These are phyloP conservation scores for Heliconius hortense DNA, from an alignment of 2,888 invertebrate species.

Conservation along the genomic window DNA sequence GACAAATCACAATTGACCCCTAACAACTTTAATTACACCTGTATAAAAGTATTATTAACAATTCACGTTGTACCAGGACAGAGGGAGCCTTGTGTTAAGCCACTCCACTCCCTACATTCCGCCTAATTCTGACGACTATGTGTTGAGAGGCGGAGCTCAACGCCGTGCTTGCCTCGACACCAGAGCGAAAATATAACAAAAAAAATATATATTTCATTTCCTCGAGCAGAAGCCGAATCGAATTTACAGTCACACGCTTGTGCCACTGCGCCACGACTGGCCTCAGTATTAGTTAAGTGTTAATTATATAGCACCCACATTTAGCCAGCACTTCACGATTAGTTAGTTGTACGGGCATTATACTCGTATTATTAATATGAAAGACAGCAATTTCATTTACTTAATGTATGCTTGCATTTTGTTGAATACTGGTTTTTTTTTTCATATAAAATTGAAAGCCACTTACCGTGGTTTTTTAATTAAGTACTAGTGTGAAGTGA, in stretches of 20 bases:
- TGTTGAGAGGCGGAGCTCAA: too few relatives aligned
- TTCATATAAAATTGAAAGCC: constrained; percentile 38
- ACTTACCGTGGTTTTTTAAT: constrained; percentile 27
- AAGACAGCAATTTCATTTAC: constrained; percentile 40
- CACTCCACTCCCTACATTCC: too few relatives aligned
- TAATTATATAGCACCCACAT: constrained; percentile 15
- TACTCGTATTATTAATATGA: constrained; percentile 27
- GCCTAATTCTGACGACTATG: too few relatives aligned
- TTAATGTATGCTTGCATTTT: constrained; percentile 39
- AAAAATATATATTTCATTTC: too few relatives aligned
- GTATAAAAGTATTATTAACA: too few relatives aligned
- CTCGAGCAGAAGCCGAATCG: too few relatives aligned
- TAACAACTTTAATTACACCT: background rate
- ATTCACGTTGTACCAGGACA: too few relatives aligned
- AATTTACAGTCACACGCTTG: too few relatives aligned
- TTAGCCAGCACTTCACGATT: constrained; percentile 21
- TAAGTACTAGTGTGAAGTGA: constrained; percentile 1
- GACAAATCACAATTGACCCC: background rate
- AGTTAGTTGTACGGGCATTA: constrained; percentile 26
- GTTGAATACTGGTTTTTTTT: constrained; percentile 32
- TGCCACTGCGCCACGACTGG: too few relatives aligned
- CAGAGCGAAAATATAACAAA: too few relatives aligned
- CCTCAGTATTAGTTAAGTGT: background rate
- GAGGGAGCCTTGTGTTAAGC: too few relatives aligned
- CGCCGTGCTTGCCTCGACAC: too few relatives aligned